Evolutionary conservation across 2,797 vertebrate species (phyloP).

Genomic region (Odontamblyopus rebecca): DNA sequence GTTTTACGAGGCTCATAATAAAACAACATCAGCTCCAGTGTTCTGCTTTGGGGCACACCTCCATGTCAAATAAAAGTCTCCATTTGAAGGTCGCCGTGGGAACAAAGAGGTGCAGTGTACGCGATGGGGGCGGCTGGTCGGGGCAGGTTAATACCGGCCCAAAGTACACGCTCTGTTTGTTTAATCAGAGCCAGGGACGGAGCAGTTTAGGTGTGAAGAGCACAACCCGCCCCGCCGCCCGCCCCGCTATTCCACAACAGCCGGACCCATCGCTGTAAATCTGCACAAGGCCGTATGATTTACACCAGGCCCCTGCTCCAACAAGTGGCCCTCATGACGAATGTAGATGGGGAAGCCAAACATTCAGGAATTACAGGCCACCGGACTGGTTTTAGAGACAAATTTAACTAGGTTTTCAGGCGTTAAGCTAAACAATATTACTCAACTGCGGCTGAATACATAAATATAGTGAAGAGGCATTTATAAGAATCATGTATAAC

Average conservation of each 20-base stretch:
- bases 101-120: slow-evolving; percentile 66
- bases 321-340: slow-evolving; percentile 49
- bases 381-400: slow-evolving; percentile 39
- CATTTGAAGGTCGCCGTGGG: slow-evolving; percentile 58
- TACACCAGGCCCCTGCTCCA: slow-evolving; percentile 44
- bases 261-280: slow-evolving; percentile 41
- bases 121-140: slow-evolving; percentile 26
- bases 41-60: slow-evolving; percentile 48
- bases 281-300: slow-evolving; percentile 35
- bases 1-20: slow-evolving; percentile 59
- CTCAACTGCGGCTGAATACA: slow-evolving; percentile 4
- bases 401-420: slow-evolving; percentile 5
- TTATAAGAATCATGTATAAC: slow-evolving; percentile 4
- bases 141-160: slow-evolving; percentile 9
- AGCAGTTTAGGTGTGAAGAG: slow-evolving; percentile 13
- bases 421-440: slow-evolving; percentile 7
- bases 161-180: slow-evolving; percentile 31
- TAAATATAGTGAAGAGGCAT: neutral
- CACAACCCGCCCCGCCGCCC: slow-evolving; percentile 1
- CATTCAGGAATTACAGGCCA: slow-evolving; percentile 30
- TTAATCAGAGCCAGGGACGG: slow-evolving; percentile 24
- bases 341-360: slow-evolving; percentile 41
- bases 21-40: slow-evolving; percentile 52
- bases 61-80: slow-evolving; percentile 68
- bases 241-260: slow-evolving; percentile 33